Evolutionary conservation across 2,113 vertebrate species (phyloP).

Genomic region (Callospermophilus lateralis): DNA sequence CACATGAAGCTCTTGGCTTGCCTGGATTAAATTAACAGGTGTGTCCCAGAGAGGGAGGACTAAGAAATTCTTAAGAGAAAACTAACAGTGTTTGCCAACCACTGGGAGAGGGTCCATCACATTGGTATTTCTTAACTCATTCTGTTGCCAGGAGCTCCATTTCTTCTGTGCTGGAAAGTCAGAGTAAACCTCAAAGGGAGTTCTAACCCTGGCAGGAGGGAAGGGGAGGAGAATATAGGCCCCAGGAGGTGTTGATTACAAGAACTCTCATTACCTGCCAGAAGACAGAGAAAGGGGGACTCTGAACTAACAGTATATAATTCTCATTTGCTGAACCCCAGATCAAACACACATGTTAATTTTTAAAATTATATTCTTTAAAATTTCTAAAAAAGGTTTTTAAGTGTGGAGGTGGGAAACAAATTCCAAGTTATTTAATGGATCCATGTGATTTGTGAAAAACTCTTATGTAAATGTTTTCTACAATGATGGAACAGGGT

Average conservation of each 20-base stretch:
- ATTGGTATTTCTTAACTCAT: not conserved
- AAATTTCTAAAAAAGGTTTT: no score
- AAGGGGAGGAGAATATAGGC: no score
- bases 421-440: no score
- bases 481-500: not conserved
- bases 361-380: no score
- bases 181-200: no score
- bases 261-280: rapidly evolving
- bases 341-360: rapidly evolving
- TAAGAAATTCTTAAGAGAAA: not conserved
- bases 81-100: not conserved
- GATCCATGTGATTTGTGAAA: not conserved
- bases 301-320: rapidly evolving
- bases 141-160: not conserved
- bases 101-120: rapidly evolving
- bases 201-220: not conserved
- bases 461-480: not conserved
- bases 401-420: no score
- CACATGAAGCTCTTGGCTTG: not conserved
- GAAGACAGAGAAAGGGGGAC: rapidly evolving
- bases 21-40: not conserved
- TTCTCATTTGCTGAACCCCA: not conserved
- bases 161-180: no score
- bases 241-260: rapidly evolving
- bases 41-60: not conserved